Evolutionary conservation across 2,888 invertebrate genomes (phyloP), one percentile per base, ranked within the genome.

Genomic region (Euclidia mi): DNA sequence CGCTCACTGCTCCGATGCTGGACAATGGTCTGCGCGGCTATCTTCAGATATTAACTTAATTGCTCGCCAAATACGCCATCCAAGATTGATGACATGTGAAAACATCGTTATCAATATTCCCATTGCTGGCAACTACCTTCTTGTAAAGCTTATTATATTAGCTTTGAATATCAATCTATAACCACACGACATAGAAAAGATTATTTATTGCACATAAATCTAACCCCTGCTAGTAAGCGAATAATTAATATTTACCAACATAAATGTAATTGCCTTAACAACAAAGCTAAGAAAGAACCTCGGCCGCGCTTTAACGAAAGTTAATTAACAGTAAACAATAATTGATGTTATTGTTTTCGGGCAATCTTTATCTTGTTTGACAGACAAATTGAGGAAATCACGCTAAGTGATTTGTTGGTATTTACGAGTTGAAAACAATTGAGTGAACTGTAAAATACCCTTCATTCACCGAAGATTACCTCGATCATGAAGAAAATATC

Each of bases 1-100:
- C 70, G 67, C 68, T 82, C 66, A 12, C 64, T 29, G 37, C 32
- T 35, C 14, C 17, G 75, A 79, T 79, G 75, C 79, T 82, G 79
- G 78, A 81, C 76, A 79, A 80, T 81, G 74, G 76, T 68, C 59
- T 50, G 49, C 44, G 52, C 46, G 59, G 60, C 43, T 47, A 60
- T 59, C 62, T 71, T 51, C 44, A 59, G 42, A 62, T 59, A 55
- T 55, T 56, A 59, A 76, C 51, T 65, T 72, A 71, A 71, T 64
- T 59, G 49, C 37, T 60, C 38, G 38, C 55, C 41, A 42, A 59
- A 67, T 55, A 52, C 48, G 45, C 51, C 51, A n/a, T 25, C 28
- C 11, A 34, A 25, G 14, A 20, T 41, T 0, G 20, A 20, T 34
- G 6, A 35, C 4, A 28, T 9, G n/a, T 25, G 7, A 34, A 53